Base-by-base conservation (phyloP, 92 coral and sea anemone species). In the Porites lobata region DNA sequence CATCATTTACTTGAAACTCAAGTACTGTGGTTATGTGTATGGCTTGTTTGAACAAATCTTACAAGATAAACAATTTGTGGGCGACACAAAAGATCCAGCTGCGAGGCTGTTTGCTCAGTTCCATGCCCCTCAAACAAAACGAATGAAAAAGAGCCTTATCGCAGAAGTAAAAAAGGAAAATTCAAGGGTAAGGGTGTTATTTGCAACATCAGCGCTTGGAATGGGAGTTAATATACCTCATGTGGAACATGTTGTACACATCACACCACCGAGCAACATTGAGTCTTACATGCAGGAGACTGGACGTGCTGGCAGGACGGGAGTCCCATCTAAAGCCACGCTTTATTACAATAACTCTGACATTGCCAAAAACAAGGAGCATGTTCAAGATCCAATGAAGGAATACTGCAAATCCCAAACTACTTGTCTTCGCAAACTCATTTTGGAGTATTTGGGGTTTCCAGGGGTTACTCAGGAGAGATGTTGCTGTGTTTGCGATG, bases 241-340 rank as follows among this genome's bases (percentile, higher is more conserved):
- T 53, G 95, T 85, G n/a, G 22, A 85, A 17, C 75, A 89, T n/a
- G 69, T 89, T 47, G 80, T 93, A 15, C 93, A 93, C 91, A 86
- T 93, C 57, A 59, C 84, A 69, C 89, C 96, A 50, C 93, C 94
- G 22, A 87, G 92, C 65, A 87, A 71, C 71, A 65, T 90, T 26
- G 94, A 93, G 76, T 53, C 92, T 8, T 87, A 93, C 70, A 76
- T 93, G 84, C 94, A 93, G 75, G 94, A 93, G 73, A 91, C 78
- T 71, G 94, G 94, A 3, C 77, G 94, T 79, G 94, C 96, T 69
- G 92, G 96, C n/a, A 56, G 93, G 1, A 89, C 86, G 58, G 94
- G 94, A 26, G 57, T 75, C 7, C 81, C 78, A 66, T 85, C 94
- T 22, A 11, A 75, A 26, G 91, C 91, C 7, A 87, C 87, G 56